Evolutionary conservation across 2,797 vertebrate genomes (phyloP).

Genomic region (Enteromius radiatus): DNA sequence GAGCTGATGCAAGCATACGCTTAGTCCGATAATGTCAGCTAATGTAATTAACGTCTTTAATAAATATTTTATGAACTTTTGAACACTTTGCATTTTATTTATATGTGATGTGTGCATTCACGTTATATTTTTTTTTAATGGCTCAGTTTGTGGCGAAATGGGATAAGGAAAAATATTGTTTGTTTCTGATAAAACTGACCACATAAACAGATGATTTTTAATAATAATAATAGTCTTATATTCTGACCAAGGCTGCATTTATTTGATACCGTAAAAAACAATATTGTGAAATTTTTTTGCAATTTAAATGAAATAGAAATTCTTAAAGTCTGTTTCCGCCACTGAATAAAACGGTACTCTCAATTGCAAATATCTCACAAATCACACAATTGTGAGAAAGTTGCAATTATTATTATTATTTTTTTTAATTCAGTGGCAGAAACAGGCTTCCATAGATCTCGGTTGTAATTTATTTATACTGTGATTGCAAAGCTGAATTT

Average conservation of each 20-base stretch:
- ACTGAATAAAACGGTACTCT: too few species aligned
- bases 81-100: background rate
- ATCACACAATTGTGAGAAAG: too few species aligned
- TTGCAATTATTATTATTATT: too few species aligned
- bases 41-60: background rate
- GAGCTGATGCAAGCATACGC: background rate
- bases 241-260: background rate
- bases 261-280: background rate
- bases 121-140: background rate
- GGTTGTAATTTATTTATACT: background rate
- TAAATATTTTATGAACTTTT: constrained; percentile 11
- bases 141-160: background rate
- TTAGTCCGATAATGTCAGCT: background rate
- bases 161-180: background rate
- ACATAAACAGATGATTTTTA: background rate
- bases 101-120: background rate
- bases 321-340: too few species aligned
- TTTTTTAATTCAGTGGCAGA: too few species aligned
- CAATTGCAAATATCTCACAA: too few species aligned
- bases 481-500: background rate
- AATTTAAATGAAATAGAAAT: too few species aligned
- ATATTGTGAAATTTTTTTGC: too few species aligned
- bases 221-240: background rate
- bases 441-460: background rate
- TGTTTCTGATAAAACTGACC: background rate